Evolutionary conservation across 2,888 invertebrate genomes (phyloP).

Genomic region (Rhynchonema sp.): DNA sequence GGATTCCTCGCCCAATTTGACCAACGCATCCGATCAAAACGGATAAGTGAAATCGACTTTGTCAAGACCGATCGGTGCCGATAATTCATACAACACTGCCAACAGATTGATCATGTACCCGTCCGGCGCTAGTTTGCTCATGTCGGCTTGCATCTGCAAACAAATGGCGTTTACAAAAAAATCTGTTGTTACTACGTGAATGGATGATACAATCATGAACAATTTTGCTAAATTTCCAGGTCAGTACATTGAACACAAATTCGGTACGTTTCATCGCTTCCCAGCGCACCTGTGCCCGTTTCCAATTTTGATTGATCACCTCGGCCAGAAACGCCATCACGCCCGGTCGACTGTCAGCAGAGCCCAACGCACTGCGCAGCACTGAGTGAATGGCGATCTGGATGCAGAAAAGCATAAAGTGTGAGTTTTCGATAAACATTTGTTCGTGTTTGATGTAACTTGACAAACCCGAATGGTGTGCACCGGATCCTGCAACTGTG

Average conservation of each 20-base stretch:
- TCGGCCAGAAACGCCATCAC: constrained; percentile 59
- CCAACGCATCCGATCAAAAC: constrained; percentile 46
- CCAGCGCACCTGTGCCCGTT: constrained; percentile 62
- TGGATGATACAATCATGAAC: no score
- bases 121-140: constrained; percentile 65
- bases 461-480: constrained; percentile 46
- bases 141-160: constrained; percentile 52
- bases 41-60: constrained; percentile 70
- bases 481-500: constrained; percentile 54
- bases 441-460: no score
- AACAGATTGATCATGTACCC: constrained; percentile 87
- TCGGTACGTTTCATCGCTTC: no score
- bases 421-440: no score
- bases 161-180: no score
- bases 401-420: no score
- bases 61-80: constrained; percentile 65
- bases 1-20: constrained; percentile 39
- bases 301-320: constrained; percentile 57
- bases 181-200: no score
- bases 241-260: no score
- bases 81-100: constrained; percentile 68
- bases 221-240: no score
- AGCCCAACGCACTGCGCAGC: constrained; percentile 61
- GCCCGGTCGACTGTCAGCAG: constrained; percentile 54
- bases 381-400: constrained; percentile 53